These are phyloP conservation scores for Gadus chalcogrammus DNA, from an alignment of 2,113 vertebrate genomes.

Conservation along the genomic window DNA sequence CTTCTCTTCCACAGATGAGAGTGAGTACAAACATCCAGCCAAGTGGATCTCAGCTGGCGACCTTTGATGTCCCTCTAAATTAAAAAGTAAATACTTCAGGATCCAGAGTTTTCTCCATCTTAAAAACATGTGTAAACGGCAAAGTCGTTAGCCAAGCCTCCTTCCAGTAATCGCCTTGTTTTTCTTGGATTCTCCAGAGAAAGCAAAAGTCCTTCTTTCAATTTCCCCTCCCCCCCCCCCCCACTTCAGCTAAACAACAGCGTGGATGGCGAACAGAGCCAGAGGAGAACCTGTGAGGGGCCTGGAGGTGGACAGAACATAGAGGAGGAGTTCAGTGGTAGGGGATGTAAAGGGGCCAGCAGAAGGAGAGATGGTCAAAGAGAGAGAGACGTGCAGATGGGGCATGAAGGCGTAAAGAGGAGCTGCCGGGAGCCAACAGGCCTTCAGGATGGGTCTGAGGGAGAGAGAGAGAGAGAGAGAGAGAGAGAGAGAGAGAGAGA, in stretches of 20 bases:
- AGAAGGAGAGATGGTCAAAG: background rate
- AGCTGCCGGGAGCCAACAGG: background rate
- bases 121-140: slow-evolving; percentile 45
- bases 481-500: background rate
- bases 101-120: slow-evolving; percentile 39
- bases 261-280: slow-evolving; percentile 24
- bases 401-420: background rate
- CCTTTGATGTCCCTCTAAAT: slow-evolving; percentile 20
- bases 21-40: background rate
- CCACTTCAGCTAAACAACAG: slow-evolving; percentile 26
- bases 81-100: slow-evolving; percentile 17
- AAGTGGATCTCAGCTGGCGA: slow-evolving; percentile 19
- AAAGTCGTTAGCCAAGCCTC: slow-evolving; percentile 5
- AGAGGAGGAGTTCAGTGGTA: no score
- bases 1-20: background rate
- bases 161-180: slow-evolving; percentile 46
- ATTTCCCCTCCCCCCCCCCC: background rate
- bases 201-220: slow-evolving; percentile 11
- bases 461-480: background rate
- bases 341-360: background rate
- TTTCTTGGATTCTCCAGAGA: slow-evolving; percentile 43
- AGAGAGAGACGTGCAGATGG: background rate
- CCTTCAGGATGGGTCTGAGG: slow-evolving; percentile 11
- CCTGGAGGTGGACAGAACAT: background rate
- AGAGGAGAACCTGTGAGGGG: slow-evolving; percentile 17